Conservation (phyloP, 2,113 vertebrate genomes). For the Tringa solitaria region DNA sequence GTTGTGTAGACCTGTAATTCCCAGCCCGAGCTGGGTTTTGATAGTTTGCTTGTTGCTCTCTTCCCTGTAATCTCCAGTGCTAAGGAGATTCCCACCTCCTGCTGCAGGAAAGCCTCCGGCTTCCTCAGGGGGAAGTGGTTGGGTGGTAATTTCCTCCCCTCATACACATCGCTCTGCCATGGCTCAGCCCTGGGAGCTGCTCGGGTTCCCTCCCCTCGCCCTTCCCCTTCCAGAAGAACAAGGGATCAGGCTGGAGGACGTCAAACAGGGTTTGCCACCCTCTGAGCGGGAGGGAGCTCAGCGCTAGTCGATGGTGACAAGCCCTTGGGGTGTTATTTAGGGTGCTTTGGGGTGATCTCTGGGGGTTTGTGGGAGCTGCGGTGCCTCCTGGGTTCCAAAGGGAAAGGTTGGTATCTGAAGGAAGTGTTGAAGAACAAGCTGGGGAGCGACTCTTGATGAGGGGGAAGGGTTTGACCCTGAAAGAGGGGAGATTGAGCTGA, state of each 20-base stretch:
- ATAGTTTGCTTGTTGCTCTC: neutral
- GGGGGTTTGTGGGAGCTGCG: neutral
- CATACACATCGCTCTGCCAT: neutral
- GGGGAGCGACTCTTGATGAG: no score
- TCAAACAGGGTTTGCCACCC: neutral
- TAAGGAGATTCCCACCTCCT: neutral
- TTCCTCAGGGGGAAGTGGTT: neutral
- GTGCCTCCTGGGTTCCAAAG: neutral
- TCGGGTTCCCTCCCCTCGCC: neutral
- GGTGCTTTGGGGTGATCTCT: neutral
- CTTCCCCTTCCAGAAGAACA: neutral
- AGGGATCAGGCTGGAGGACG: neutral
- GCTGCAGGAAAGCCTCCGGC: neutral
- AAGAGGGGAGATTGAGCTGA: no score
- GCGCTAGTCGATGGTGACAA: rapidly evolving
- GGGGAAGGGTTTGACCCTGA: no score
- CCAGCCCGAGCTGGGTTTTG: neutral
- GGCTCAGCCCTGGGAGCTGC: neutral
- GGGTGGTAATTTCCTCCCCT: neutral
- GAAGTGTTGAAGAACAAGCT: rapidly evolving
- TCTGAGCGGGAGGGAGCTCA: neutral
- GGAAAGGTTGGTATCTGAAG: neutral
- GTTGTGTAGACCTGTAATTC: neutral
- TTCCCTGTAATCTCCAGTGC: neutral
- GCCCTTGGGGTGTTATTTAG: rapidly evolving